Percentiles rank a stretch among this genome's conserved stretches.
phyloP scores from a whole-genome alignment of 2,113 vertebrate species.

The Dissostichus mawsoni region DNA sequence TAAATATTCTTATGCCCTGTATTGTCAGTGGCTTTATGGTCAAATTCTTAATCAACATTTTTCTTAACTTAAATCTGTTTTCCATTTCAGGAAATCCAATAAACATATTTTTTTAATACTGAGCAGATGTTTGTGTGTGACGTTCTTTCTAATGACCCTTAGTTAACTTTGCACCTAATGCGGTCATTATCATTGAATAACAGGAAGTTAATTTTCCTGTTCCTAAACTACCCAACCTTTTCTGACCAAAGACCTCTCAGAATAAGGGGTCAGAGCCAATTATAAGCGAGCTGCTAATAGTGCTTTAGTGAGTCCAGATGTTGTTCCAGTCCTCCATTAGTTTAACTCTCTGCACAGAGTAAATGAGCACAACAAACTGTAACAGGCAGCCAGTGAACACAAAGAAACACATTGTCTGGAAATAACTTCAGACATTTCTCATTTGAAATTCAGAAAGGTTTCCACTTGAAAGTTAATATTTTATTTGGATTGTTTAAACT shows the following conservation, averaged over 20 bases:
- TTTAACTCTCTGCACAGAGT: slow-evolving; percentile 30
- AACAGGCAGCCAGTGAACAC: slow-evolving; percentile 12
- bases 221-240: slow-evolving; percentile 76
- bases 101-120: slow-evolving; percentile 1
- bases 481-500: neutral
- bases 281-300: slow-evolving; percentile 78
- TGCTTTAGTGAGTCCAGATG: slow-evolving; percentile 79
- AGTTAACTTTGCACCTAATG: slow-evolving; percentile 78
- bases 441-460: slow-evolving; percentile 3
- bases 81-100: slow-evolving; percentile 10
- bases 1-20: neutral
- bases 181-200: slow-evolving; percentile 80
- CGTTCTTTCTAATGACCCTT: slow-evolving; percentile 65
- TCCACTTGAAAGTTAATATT: neutral
- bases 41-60: slow-evolving; percentile 8
- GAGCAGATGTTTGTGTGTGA: slow-evolving; percentile 39
- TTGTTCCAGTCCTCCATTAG: slow-evolving; percentile 55
- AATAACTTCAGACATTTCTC: neutral
- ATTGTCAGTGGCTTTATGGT: neutral
- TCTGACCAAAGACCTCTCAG: slow-evolving; percentile 77
- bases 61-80: slow-evolving; percentile 23
- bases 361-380: slow-evolving; percentile 50
- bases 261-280: slow-evolving; percentile 80
- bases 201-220: slow-evolving; percentile 85
- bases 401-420: slow-evolving; percentile 24